Conservation (phyloP, 2,113 vertebrate genomes). For the Cheilinus undulatus region DNA sequence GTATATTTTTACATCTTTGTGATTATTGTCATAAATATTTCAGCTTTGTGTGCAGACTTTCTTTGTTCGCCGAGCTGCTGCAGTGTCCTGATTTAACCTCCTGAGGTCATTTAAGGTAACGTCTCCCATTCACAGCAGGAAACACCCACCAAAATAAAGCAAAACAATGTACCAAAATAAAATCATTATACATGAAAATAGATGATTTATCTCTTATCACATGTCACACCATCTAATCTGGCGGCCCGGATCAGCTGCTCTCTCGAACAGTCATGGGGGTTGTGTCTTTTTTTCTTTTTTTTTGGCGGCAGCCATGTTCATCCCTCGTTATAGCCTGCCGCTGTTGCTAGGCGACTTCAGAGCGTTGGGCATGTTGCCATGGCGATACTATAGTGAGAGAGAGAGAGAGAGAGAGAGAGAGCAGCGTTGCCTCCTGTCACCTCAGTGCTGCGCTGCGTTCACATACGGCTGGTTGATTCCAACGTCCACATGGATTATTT, state of each 20-base stretch:
- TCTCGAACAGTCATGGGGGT: not conserved
- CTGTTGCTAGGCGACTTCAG: constrained; percentile 61
- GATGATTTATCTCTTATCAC: not conserved
- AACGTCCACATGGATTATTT: not conserved
- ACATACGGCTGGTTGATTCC: not conserved
- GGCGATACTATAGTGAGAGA: constrained; percentile 34
- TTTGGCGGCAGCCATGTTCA: constrained; percentile 11
- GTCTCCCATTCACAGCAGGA: not conserved
- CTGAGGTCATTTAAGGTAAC: not conserved
- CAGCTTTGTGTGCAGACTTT: not conserved
- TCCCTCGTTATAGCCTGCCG: not conserved
- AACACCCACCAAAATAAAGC: too few relatives aligned
- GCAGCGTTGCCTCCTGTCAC: constrained; percentile 29
- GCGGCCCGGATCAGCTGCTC: not conserved
- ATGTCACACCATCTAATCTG: not conserved
- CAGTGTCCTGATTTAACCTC: not conserved
- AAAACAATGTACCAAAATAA: too few relatives aligned
- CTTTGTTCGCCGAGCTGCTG: constrained; percentile 4
- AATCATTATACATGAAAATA: not conserved
- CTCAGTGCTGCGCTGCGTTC: constrained; percentile 13
- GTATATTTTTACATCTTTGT: too few relatives aligned
- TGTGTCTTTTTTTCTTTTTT: not conserved
- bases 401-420: not conserved
- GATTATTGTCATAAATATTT: too few relatives aligned
- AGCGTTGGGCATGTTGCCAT: constrained; percentile 56